Conservation (phyloP, 2,113 vertebrate genomes). For the Ciconia boyciana region DNA sequence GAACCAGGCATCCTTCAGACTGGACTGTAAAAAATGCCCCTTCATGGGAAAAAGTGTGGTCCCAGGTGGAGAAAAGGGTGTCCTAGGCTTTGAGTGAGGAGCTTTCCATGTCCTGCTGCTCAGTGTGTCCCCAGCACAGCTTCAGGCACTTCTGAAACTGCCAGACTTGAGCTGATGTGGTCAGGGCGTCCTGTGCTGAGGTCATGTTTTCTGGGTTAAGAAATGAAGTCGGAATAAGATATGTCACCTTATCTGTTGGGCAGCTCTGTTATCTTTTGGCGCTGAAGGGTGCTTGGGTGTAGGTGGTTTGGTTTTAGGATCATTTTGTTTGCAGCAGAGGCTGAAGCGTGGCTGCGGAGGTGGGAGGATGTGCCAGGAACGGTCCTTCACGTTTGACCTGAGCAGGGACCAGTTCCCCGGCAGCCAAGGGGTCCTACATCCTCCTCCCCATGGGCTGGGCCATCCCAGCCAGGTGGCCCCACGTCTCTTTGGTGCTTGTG, state of each 20-base stretch:
- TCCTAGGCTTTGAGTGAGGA: not conserved
- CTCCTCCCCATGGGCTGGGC: not conserved
- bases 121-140: not conserved
- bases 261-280: not conserved
- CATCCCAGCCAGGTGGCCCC: not conserved
- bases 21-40: not conserved
- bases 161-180: not conserved
- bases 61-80: not conserved
- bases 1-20: not conserved
- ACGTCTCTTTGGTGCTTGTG: not conserved
- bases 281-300: not conserved
- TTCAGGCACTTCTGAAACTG: not conserved
- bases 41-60: not conserved
- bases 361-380: not conserved
- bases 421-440: fast-evolving
- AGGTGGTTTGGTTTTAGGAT: not conserved
- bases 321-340: not conserved
- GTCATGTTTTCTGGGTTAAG: not conserved
- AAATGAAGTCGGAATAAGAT: fast-evolving
- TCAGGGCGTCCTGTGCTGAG: fast-evolving
- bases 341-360: not conserved
- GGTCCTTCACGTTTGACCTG: fast-evolving
- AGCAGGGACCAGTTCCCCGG: not conserved
- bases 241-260: fast-evolving
- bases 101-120: fast-evolving